These are phyloP conservation scores for Axis porcinus DNA, from an alignment of 2,113 vertebrate genomes.

Conservation along the genomic window DNA sequence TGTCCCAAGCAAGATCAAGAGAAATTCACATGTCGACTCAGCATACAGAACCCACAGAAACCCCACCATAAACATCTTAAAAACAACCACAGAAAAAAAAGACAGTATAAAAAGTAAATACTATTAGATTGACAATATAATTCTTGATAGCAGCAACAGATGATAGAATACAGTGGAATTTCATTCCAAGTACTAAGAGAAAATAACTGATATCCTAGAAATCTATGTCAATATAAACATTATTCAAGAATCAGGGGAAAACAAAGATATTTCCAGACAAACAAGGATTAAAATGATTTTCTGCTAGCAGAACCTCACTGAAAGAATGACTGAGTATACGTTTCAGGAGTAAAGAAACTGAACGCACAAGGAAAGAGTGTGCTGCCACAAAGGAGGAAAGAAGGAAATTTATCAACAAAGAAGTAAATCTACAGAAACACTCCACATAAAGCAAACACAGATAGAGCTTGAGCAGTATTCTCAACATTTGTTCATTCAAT, in stretches of 20 bases:
- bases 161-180: not conserved
- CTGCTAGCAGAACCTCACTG: not conserved
- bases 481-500: not conserved
- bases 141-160: not conserved
- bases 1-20: not conserved
- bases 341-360: not conserved
- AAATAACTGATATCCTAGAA: not conserved
- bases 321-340: not conserved
- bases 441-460: not conserved
- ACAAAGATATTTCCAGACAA: not conserved
- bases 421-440: not conserved
- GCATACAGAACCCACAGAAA: not conserved
- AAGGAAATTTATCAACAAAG: not conserved
- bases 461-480: not conserved
- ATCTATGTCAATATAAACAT: not conserved
- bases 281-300: not conserved
- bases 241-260: not conserved
- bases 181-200: not conserved
- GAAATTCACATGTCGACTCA: not conserved
- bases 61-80: not conserved
- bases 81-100: not conserved
- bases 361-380: not conserved
- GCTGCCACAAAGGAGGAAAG: not conserved
- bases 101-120: not conserved
- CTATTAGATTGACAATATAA: not conserved